phyloP scores from a whole-genome alignment of 2,113 vertebrate genomes.

The Paralichthys olivaceus region DNA sequence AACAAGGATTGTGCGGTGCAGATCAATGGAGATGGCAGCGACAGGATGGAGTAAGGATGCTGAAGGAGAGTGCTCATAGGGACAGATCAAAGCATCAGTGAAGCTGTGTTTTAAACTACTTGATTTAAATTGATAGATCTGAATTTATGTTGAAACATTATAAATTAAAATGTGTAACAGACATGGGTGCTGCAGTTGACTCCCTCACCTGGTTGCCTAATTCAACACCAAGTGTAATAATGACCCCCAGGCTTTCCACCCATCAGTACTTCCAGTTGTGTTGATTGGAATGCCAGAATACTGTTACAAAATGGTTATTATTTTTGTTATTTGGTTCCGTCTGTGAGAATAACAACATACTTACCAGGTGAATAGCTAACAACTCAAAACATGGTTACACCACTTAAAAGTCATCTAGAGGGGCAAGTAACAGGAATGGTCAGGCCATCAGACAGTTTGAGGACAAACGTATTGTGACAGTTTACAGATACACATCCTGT shows the following conservation, averaged over 20 bases:
- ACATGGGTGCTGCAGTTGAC: conserved; percentile 16
- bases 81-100: conserved; percentile 7
- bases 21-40: conserved; percentile 89
- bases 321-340: neutral
- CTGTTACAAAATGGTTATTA: neutral
- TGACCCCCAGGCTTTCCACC: neutral
- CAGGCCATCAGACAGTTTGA: neutral
- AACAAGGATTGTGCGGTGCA: conserved; percentile 91
- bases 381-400: neutral
- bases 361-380: neutral
- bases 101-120: conserved; percentile 36
- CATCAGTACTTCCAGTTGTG: conserved; percentile 2
- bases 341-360: neutral
- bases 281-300: conserved; percentile 9
- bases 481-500: conserved; percentile 9
- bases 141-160: conserved; percentile 20
- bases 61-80: neutral
- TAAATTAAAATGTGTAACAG: conserved; percentile 28
- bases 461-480: neutral
- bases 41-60: conserved; percentile 74
- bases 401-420: neutral
- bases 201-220: conserved; percentile 1
- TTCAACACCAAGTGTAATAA: neutral
- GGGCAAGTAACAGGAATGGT: neutral
- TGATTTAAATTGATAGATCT: conserved; percentile 34